These are phyloP conservation scores for Apis laboriosa DNA, from an alignment of 1,140 invertebrate genomes.

Conservation along the genomic window DNA sequence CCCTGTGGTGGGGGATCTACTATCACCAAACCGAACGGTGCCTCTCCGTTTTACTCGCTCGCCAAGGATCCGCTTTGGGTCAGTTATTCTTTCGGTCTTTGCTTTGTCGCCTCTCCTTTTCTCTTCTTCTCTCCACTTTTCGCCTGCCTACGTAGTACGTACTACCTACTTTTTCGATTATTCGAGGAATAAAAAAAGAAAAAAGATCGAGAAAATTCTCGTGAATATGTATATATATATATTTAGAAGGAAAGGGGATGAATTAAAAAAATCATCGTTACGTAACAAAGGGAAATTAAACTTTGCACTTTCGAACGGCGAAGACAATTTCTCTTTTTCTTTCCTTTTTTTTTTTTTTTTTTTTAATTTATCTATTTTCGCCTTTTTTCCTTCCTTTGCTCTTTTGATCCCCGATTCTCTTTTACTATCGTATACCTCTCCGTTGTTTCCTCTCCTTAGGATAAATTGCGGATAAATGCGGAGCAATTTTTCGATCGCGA, in stretches of 20 bases:
- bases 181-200: too few relatives aligned
- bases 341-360: neutral
- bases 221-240: neutral
- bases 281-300: neutral
- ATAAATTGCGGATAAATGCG: too few relatives aligned
- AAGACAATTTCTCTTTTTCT: neutral
- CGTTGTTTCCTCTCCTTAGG: too few relatives aligned
- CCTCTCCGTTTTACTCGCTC: conserved; percentile 35
- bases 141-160: neutral
- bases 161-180: neutral
- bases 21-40: conserved; percentile 28
- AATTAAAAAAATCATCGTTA: neutral
- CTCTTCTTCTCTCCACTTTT: neutral
- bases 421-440: too few relatives aligned
- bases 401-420: neutral
- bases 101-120: neutral
- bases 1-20: conserved; percentile 27
- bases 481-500: neutral
- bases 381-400: too few relatives aligned
- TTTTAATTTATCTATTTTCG: neutral
- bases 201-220: too few relatives aligned
- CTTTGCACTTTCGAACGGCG: neutral
- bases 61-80: conserved; percentile 36
- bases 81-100: neutral
- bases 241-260: neutral